Base-by-base conservation (phyloP, 2,113 vertebrate species). In the Ahaetulla prasina region DNA sequence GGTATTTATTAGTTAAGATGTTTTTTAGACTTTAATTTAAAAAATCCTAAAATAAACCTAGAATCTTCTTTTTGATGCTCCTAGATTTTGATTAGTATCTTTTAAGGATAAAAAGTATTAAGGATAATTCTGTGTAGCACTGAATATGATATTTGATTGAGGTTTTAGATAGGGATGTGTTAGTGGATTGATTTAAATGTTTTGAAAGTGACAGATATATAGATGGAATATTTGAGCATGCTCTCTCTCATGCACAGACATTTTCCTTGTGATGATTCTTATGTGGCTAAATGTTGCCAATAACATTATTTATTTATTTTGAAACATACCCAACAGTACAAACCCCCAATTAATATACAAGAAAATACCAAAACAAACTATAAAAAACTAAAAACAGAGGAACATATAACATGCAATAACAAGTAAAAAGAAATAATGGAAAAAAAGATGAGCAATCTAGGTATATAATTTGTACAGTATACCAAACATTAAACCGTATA, bases 1-100 rank as follows among this genome's bases (percentile, higher is more conserved):
- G 95, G 43, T 43, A 85, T 88, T 94, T 85, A 94, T 52, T 87
- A 94, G 94, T 91, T 74, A 80, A 89, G 90, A 74, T 80, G 87
- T 89, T 96, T 94, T 93, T 89, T 91, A 18, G 35, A n/a, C 8
- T 50, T 94, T 47, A n/a, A 27, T 94, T 94, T 86, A 0, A 3
- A n/a, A 0, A 92, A 47, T 23, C 84, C 14, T 54, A 55, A 85
- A 45, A 27, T 85, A 91, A 84, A 55, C 20, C 39, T 20, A 22
- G 16, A 49, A 74, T 6, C 12, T 80, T 27, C n/a, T n/a, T 11
- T 23, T 18, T 52, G 12, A n/a, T 89, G 30, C 27, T 35, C 35
- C 6, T 18, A 50, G 12, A 45, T 55, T 23, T 54, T 54, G n/a
- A 53, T 91, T 25, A 85, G 50, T 14, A 52, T 52, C n/a, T 55